Base-by-base conservation (phyloP, 2,888 invertebrate species). In the Tribolium freemani region DNA sequence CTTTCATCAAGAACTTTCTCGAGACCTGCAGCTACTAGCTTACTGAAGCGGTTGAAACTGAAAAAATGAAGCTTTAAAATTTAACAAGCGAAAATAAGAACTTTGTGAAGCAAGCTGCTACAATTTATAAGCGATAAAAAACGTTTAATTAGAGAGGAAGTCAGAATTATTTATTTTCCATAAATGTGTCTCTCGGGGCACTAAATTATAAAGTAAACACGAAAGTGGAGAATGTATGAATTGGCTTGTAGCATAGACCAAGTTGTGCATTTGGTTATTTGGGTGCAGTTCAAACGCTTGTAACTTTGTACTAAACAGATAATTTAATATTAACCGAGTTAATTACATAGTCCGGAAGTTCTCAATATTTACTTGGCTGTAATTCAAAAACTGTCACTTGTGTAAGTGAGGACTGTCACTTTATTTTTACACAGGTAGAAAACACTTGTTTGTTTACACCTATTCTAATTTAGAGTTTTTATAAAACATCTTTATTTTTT, bases 261-360 rank as follows among this genome's bases (percentile, higher is more conserved):
- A 38, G 38, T 38, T 38, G 38, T 38, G 38, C 38, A 38, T n/a
- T 38, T 38, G 38, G 38, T 38, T 38, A 38, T 8, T 38, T 38
- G n/a, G 38, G 38, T 38, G 38, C 6, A 38, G 38, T 6, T 38
- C 38, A 38, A 38, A 38, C 38, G 38, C 26, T 26, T 26, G 26
- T 8, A 45, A 45, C 45, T 48, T 16, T 48, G 48, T 48, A 13
- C 6, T 38, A 38, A 38, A 8, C 38, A 38, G 38, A 38, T 54
- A 30, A 56, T 56, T 31, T 56, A 11, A n/a, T 10, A 58, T 58
- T 57, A 38, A 38, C 38, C 6, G 11, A 57, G 31, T 31, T 44
- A 9, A 11, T 16, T 16, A 44, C 31, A 58, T 20, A 45, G 38
- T 58, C n/a, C 58, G 58, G 58, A 58, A 58, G 58, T 58, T 38